phyloP scores from a whole-genome alignment of 2,113 vertebrate species.

The Campylomormyrus tamandua region DNA sequence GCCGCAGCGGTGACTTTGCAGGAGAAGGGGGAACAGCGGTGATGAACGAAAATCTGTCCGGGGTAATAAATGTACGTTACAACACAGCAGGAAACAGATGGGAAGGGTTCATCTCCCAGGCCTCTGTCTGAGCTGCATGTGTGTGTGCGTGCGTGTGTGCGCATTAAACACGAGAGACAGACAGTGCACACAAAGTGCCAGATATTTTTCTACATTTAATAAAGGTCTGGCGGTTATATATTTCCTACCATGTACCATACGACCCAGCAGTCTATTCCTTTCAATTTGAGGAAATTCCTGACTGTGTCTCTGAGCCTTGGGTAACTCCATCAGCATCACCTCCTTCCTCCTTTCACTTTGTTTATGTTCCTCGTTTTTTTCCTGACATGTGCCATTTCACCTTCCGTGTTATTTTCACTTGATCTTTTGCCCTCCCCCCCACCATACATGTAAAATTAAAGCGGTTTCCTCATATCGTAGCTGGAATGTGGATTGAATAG shows the following conservation, averaged over 20 bases:
- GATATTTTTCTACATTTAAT: conserved; percentile 15
- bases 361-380: not conserved
- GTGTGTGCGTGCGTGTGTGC: not conserved
- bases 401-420: not conserved
- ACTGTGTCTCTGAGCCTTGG: not conserved
- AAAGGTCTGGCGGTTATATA: conserved; percentile 4
- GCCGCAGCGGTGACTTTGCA: not conserved
- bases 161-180: not conserved
- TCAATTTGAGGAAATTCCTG: not conserved
- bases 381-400: not conserved
- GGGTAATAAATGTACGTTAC: not conserved
- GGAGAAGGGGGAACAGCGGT: not conserved
- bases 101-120: conserved; percentile 1
- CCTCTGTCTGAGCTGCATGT: not conserved
- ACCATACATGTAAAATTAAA: not conserved
- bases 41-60: not conserved
- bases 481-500: not conserved
- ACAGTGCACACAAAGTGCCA: not conserved
- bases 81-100: not conserved
- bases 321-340: not conserved
- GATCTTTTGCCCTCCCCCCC: not conserved
- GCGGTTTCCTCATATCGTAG: not conserved
- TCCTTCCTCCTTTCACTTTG: not conserved
- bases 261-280: not conserved
- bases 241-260: not conserved